A percentile compares a stretch with the other conserved stretches of the same genome.
Evolutionary conservation across 2,113 vertebrate species (phyloP).

Genomic region (Nycticorax nycticorax): DNA sequence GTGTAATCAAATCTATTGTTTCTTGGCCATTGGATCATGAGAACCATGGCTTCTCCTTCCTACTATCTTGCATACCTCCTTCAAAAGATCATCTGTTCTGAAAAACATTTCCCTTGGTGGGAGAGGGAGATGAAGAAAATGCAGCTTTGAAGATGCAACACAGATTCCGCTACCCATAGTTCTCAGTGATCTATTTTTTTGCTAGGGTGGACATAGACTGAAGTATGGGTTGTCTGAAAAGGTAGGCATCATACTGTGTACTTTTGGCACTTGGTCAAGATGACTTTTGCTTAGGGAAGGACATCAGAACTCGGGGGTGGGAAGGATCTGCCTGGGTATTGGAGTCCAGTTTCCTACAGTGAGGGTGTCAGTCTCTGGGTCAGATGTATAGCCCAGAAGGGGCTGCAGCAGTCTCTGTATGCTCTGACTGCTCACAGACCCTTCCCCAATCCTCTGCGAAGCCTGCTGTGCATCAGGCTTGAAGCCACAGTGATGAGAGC

Average conservation of each 20-base stretch:
- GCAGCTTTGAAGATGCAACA: not conserved
- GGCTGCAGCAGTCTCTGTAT: not conserved
- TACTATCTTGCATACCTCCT: not conserved
- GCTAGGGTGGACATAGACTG: not conserved
- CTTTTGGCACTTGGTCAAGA: not conserved
- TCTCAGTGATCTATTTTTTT: not conserved
- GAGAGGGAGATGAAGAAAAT: not conserved
- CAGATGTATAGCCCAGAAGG: not conserved
- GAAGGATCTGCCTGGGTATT: not conserved
- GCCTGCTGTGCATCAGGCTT: not conserved
- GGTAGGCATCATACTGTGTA: not conserved
- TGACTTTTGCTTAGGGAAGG: not conserved
- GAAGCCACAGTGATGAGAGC: not conserved
- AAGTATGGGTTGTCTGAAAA: not conserved
- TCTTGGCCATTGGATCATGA: not conserved
- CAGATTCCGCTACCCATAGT: not conserved
- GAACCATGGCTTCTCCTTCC: not conserved
- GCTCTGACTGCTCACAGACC: not conserved
- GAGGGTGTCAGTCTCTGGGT: not conserved
- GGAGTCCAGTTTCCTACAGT: not conserved
- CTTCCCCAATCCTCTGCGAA: not conserved
- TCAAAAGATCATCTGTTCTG: not conserved
- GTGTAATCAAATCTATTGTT: not conserved
- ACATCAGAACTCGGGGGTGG: not conserved
- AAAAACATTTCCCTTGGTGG: not conserved